Evolutionary conservation across 2,797 vertebrate genomes (phyloP), one percentile per base, ranked within the genome.

Genomic region (Silurus aristotelis): DNA sequence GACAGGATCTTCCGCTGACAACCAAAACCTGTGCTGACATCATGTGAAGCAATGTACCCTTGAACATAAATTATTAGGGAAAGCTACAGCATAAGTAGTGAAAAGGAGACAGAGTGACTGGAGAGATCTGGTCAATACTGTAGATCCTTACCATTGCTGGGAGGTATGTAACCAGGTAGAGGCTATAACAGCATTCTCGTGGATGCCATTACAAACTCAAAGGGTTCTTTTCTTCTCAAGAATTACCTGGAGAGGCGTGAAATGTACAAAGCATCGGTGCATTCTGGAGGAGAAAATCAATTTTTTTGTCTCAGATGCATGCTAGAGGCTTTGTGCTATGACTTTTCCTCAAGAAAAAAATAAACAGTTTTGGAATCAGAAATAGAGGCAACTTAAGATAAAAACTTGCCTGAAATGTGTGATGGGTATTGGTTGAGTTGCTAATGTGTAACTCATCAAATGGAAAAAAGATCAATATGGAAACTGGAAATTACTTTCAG

Each of bases 61-160:
- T 9, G 68, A 86, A 25, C 22, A 70, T 75, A 79, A 43, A 60
- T 38, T 55, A 31, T 25, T 27, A 19, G 46, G 84, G 76, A 64
- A 75, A 52, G 71, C n/a, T 60, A 86, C 61, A 64, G 27, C 10
- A 10, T 31, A 67, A 31, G 31, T 27, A 76, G 38, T 38, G 38
- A 38, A 38, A 38, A 38, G 63, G 55, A 85, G 70, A 80, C 70
- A 64, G 71, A 84, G 79, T 83, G 83, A 71, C 85, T 77, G 80
- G 88, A 90, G 84, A 84, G 78, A 83, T 84, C 87, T 85, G 80
- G 85, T 88, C 89, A 87, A 87, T 86, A 87, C 82, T 80, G 83
- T 80, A 77, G 80, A 84, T 84, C 43, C 83, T 77, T 75, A 82
- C 64, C 70, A 8, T 63, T 81, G 83, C 83, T 79, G 76, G 64